phyloP scores from a whole-genome alignment of 2,113 vertebrate genomes.

The Clarias macrocephalus region DNA sequence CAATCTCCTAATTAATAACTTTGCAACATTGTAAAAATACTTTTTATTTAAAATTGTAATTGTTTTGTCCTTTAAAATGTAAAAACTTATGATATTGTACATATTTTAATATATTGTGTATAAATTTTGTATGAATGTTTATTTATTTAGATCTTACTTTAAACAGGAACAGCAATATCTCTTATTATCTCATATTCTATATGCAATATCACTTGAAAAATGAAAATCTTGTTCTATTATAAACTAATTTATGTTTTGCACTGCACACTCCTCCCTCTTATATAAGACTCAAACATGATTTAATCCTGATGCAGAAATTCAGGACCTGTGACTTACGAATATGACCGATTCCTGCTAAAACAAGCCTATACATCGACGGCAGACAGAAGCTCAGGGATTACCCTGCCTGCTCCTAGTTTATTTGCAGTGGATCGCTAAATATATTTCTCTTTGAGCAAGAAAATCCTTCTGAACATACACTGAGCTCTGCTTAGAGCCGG shows the following conservation, averaged over 20 bases:
- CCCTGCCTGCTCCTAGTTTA: background rate
- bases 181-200: background rate
- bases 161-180: background rate
- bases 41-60: too few relatives aligned
- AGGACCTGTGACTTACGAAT: background rate
- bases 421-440: background rate
- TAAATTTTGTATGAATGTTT: too few relatives aligned
- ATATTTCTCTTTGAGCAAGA: conserved; percentile 1
- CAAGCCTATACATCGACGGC: background rate
- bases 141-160: background rate
- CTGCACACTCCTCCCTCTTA: background rate
- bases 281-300: background rate
- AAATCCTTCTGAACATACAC: background rate
- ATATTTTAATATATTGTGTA: too few relatives aligned
- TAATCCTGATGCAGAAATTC: background rate
- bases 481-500: background rate
- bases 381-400: background rate
- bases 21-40: background rate
- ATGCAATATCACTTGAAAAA: background rate
- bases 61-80: too few relatives aligned
- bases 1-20: background rate
- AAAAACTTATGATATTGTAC: too few relatives aligned
- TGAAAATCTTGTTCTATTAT: background rate
- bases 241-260: background rate
- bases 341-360: background rate